Evolutionary conservation across 37 sponge, comb jelly and placozoan species (phyloP), one percentile per base, ranked within the genome.

Genomic region (Cladorhizidae sp.): DNA sequence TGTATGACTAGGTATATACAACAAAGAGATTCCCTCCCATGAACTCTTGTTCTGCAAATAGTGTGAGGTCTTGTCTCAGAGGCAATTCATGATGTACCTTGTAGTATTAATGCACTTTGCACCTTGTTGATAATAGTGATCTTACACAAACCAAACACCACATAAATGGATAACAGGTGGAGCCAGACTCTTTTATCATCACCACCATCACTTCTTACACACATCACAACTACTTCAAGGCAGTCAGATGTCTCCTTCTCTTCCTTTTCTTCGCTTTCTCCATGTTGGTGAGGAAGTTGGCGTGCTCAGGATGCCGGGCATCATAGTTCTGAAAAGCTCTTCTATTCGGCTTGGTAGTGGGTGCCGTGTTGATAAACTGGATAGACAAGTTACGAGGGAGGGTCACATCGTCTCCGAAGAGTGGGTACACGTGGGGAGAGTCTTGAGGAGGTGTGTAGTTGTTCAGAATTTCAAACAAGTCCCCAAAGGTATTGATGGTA

Each of bases 311-410:
- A 17, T 33, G 26, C 67, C 67, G 2, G 40, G 78, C 49, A 37
- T 38, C 40, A 70, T 64, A 90, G 83, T 90, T 90, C 43, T 80
- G 81, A 49, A 90, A 90, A 0, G 91, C 78, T 15, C 23, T 20
- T 63, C 91, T 70, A 23, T 41, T 59, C 2, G 31, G 36, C 42
- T 74, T 73, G 64, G 58, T 41, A 12, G 11, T 21, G 25, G 52
- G 56, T 63, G 54, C 55, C 0, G 28, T 51, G 40, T 39, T 77
- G 12, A 67, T 63, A 17, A 57, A 26, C 37, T 71, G 72, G 15
- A 89, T n/a, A 14, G 91, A 90, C 42, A 90, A 86, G 67, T 90
- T 90, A 1, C 39, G 67, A 15, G 91, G 91, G 7, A 85, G 49
- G 0, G 52, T 22, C 40, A 29, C 41, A 23, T 61, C 57, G 2